These are phyloP conservation scores for Diachasma alloeum DNA, from an alignment of 1,140 invertebrate species.

Conservation along the genomic window DNA sequence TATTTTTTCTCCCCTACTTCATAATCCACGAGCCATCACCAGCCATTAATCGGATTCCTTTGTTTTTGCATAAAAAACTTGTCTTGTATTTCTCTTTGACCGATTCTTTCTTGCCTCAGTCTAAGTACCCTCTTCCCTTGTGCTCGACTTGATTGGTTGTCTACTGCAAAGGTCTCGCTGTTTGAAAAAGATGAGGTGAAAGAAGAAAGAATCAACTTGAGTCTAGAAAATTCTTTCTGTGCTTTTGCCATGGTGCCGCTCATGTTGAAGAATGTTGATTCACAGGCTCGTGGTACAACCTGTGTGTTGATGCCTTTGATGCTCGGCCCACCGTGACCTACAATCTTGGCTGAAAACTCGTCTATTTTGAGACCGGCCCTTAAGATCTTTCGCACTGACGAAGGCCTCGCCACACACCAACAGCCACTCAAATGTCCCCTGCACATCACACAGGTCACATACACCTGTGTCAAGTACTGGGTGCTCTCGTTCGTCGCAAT, in stretches of 20 bases:
- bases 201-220: not conserved
- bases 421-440: not conserved
- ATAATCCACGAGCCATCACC: conserved; percentile 15
- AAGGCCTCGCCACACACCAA: not conserved
- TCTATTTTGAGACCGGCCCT: conserved; percentile 32
- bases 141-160: conserved; percentile 7
- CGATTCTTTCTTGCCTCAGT: not conserved
- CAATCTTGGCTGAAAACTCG: conserved; percentile 36
- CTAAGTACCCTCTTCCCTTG: not conserved
- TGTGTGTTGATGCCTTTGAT: conserved; percentile 25
- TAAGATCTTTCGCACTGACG: conserved; percentile 10
- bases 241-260: conserved; percentile 2
- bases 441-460: not conserved
- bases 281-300: conserved; percentile 6
- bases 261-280: conserved; percentile 17
- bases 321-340: conserved; percentile 37
- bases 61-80: not conserved
- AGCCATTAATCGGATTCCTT: conserved; percentile 7
- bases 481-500: not conserved
- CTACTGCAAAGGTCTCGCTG: conserved; percentile 11
- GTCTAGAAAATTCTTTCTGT: conserved; percentile 13
- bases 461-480: not conserved
- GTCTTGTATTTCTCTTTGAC: not conserved
- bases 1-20: not conserved
- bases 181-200: not conserved